Percentiles rank a stretch among this genome's conserved stretches.
phyloP scores from a whole-genome alignment of 2,113 vertebrate species.

The Pyxicephalus adspersus region DNA sequence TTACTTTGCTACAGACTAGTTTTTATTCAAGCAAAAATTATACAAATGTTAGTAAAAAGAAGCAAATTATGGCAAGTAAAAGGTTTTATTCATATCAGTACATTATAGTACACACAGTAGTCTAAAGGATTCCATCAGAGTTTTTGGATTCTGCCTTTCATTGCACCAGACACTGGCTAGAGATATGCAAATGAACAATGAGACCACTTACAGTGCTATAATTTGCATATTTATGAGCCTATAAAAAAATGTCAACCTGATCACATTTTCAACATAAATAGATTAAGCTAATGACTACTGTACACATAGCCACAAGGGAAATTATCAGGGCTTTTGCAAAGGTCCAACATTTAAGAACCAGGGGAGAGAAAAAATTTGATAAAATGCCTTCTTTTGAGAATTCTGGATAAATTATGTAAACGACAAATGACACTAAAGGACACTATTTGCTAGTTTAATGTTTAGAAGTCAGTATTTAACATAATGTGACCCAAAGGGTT shows the following conservation, averaged over 20 bases:
- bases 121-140: constrained; percentile 11
- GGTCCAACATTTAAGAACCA: constrained; percentile 21
- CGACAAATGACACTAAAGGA: constrained; percentile 23
- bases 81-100: constrained; percentile 4
- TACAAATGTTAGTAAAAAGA: not conserved
- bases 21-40: too few relatives aligned
- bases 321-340: constrained; percentile 16
- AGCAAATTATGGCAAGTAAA: not conserved
- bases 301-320: constrained; percentile 35
- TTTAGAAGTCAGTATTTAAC: constrained; percentile 6
- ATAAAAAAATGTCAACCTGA: constrained; percentile 30
- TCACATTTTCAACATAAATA: constrained; percentile 40
- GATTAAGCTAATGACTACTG: constrained; percentile 37
- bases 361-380: constrained; percentile 16
- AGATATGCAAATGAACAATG: constrained; percentile 18
- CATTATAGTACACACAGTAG: not conserved
- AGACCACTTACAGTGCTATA: constrained; percentile 25
- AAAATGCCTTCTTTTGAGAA: constrained; percentile 17
- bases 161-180: constrained; percentile 1
- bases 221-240: constrained; percentile 36
- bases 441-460: constrained; percentile 3
- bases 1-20: too few relatives aligned
- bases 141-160: constrained; percentile 3
- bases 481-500: not conserved
- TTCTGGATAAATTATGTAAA: constrained; percentile 27